phyloP scores from a whole-genome alignment of 92 coral and sea anemone species.

The Plumapathes pennacea region DNA sequence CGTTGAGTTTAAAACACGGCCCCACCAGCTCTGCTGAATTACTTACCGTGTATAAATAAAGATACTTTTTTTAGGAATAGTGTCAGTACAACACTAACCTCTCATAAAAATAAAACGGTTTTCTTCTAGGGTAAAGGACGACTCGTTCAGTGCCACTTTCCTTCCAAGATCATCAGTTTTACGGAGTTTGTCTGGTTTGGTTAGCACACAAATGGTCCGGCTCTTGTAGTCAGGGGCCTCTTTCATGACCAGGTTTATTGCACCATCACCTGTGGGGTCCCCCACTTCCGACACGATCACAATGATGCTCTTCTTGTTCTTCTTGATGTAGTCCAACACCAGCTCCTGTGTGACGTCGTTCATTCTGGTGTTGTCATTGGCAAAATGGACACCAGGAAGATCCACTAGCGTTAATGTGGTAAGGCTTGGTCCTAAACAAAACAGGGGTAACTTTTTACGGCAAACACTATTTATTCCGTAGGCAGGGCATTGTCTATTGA shows the following conservation, averaged over 20 bases:
- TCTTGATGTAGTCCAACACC: slow-evolving; percentile 72
- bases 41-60: no score
- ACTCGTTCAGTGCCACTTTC: slow-evolving; percentile 62
- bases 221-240: slow-evolving; percentile 56
- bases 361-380: slow-evolving; percentile 71
- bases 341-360: slow-evolving; percentile 59
- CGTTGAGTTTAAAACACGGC: no score
- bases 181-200: slow-evolving; percentile 76
- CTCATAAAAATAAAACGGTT: slow-evolving; percentile 69
- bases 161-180: slow-evolving; percentile 66
- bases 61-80: no score
- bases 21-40: no score
- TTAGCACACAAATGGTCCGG: slow-evolving; percentile 73
- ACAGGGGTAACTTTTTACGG: no score
- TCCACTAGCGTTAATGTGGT: slow-evolving; percentile 74
- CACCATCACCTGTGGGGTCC: slow-evolving; percentile 87
- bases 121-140: slow-evolving; percentile 67
- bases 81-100: no score
- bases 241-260: slow-evolving; percentile 75
- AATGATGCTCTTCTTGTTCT: slow-evolving; percentile 71
- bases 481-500: no score
- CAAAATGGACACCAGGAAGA: slow-evolving; percentile 84
- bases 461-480: no score
- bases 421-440: slow-evolving; percentile 73
- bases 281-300: slow-evolving; percentile 76